These are phyloP conservation scores for Rhinichthys osculus DNA, from an alignment of 2,797 vertebrate genomes.

Conservation along the genomic window DNA sequence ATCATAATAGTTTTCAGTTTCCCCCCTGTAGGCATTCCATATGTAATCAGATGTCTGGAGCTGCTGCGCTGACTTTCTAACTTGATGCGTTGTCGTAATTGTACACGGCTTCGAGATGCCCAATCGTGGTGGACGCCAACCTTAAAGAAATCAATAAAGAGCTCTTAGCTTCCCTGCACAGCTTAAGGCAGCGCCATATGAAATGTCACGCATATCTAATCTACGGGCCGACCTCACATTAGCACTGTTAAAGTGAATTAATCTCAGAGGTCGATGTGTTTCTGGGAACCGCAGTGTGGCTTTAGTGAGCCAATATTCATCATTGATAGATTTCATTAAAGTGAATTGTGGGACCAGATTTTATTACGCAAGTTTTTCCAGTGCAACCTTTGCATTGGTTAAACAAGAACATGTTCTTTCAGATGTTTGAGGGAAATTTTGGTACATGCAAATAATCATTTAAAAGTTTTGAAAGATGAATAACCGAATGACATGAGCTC, in stretches of 20 bases:
- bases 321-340: conserved; percentile 4
- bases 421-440: background rate
- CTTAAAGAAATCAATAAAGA: conserved; percentile 23
- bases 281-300: background rate
- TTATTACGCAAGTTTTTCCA: background rate
- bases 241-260: conserved; percentile 45
- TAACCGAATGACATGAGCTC: background rate
- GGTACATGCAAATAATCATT: conserved; percentile 14
- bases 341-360: background rate
- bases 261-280: conserved; percentile 31
- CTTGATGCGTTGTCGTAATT: conserved; percentile 24
- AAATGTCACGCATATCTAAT: conserved; percentile 48
- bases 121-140: background rate
- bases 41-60: background rate
- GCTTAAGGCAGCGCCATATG: conserved; percentile 29
- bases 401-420: background rate
- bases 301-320: conserved; percentile 28
- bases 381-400: background rate
- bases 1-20: background rate
- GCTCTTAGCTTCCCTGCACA: conserved; percentile 27
- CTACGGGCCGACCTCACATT: conserved; percentile 35
- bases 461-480: background rate
- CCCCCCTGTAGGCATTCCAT: background rate
- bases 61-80: conserved; percentile 1
- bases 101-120: background rate